Evolutionary conservation across 2,797 vertebrate genomes (phyloP).

Genomic region (Sitta carolinensis): DNA sequence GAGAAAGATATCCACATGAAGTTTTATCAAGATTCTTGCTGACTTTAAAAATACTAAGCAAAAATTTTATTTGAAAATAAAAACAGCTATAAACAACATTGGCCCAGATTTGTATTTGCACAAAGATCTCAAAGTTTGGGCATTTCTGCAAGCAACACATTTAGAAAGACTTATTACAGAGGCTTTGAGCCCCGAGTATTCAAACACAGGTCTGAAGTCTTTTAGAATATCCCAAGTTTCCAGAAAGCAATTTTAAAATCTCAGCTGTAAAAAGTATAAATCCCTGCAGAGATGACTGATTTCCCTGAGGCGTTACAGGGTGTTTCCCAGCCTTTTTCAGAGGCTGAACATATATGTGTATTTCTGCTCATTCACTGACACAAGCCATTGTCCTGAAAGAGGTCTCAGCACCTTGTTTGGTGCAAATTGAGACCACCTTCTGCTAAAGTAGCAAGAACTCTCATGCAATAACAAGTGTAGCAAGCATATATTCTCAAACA

Average conservation of each 20-base stretch:
- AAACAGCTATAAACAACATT: background rate
- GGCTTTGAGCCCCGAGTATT: background rate
- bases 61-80: background rate
- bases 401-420: background rate
- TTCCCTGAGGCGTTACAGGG: background rate
- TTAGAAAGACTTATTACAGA: background rate
- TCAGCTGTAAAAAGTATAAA: background rate
- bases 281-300: background rate
- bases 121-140: background rate
- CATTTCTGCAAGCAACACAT: background rate
- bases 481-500: background rate
- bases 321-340: background rate
- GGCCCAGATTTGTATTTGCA: background rate
- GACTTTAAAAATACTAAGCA: background rate
- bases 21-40: background rate
- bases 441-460: background rate
- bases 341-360: background rate
- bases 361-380: background rate
- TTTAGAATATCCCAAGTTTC: background rate
- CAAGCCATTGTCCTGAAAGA: background rate
- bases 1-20: background rate
- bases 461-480: background rate
- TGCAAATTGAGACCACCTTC: background rate
- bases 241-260: background rate
- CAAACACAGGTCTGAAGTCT: background rate